Evolutionary conservation across 1,140 invertebrate species (phyloP), one percentile per base, ranked within the genome.

Genomic region (Sycophila sp.): DNA sequence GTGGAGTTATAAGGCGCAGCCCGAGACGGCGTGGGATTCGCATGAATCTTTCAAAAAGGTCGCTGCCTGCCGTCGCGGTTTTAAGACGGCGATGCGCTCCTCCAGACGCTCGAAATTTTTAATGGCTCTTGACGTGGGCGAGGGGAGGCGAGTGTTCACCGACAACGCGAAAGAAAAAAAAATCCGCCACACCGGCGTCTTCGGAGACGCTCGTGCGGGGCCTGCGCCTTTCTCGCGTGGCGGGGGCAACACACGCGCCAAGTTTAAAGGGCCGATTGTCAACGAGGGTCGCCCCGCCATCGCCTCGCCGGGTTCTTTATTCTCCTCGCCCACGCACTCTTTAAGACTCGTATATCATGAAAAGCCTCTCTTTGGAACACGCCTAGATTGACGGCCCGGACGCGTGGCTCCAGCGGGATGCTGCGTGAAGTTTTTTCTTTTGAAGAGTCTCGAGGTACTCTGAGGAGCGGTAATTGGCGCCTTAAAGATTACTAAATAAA

Each of bases 251-350:
- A 51, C 6, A 22, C 56, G 59, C 28, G 28, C 26, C 28, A 22
- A 19, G 56, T 73, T 78, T 74, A 76, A 80, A 77, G 78, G 70
- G 72, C 66, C 70, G 71, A 77, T 76, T 75, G 71, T 73, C 68
- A 72, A 73, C 69, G 75, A 77, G 79, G 77, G 77, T 80, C 77
- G 73, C 71, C n/a, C 60, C 75, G 76, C 77, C 76, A 76, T 80
- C 76, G 73, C 69, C n/a, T 63, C 75, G 75, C 77, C 75, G 76
- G 68, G 64, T 55, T 72, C 71, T 72, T n/a, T n/a, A n/a, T n/a
- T n/a, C n/a, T n/a, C n/a, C 69, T 74, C 78, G 77, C 80, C 80
- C 72, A 78, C 77, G 76, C 78, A 51, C 71, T 68, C 53, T 72
- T 71, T 51, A 69, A 72, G 13, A 49, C 22, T 49, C 36, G 47